A percentile compares a stretch with the other conserved stretches of the same genome.
phyloP scores from a whole-genome alignment of 2,888 invertebrate genomes.

The Cheilosia variabilis region DNA sequence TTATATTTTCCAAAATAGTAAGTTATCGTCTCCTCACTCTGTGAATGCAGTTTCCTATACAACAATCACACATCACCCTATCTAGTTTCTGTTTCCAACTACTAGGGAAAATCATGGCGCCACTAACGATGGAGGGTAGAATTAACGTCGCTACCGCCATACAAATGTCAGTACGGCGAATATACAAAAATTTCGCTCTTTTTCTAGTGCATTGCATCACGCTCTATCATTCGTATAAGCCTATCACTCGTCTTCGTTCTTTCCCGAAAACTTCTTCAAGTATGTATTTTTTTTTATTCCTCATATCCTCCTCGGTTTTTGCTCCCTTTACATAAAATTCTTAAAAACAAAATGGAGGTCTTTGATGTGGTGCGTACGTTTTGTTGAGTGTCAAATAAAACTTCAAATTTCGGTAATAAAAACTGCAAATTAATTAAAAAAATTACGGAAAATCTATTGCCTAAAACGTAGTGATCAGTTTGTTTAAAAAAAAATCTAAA shows the following conservation, averaged over 20 bases:
- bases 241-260: conserved; percentile 24
- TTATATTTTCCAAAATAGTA: too few species aligned
- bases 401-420: conserved; percentile 82
- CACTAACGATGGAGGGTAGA: not conserved
- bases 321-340: conserved; percentile 77
- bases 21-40: too few species aligned
- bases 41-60: too few species aligned
- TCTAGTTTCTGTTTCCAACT: not conserved
- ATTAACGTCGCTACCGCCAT: conserved; percentile 38
- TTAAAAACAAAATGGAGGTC: conserved; percentile 84
- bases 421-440: conserved; percentile 79
- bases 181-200: conserved; percentile 46
- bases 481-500: conserved; percentile 75
- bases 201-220: conserved; percentile 19
- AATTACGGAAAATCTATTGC: conserved; percentile 77
- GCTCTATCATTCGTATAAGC: conserved; percentile 10
- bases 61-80: not conserved
- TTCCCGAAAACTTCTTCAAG: conserved; percentile 57
- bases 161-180: conserved; percentile 55
- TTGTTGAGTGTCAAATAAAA: conserved; percentile 82
- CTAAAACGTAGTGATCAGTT: conserved; percentile 77
- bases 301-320: conserved; percentile 71
- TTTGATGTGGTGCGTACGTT: conserved; percentile 84
- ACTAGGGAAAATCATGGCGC: not conserved
- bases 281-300: conserved; percentile 49